Evolutionary conservation across 2,797 vertebrate species (phyloP), one percentile per base, ranked within the genome.

Genomic region (Neosalanx taihuensis): DNA sequence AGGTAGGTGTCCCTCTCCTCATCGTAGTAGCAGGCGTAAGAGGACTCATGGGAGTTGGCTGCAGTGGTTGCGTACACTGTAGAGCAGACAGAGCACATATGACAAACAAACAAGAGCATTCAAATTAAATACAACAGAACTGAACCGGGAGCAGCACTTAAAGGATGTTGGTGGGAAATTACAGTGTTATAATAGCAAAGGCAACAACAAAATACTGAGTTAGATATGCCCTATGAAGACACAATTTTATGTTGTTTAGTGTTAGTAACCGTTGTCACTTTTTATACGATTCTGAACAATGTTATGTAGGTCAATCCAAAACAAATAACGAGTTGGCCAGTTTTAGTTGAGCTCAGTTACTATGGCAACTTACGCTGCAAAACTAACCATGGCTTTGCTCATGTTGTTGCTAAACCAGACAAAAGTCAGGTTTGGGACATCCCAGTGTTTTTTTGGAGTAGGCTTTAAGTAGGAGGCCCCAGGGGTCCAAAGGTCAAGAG

Each of bases 1-100:
- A 99, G 91, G 83, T 95, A 99, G 0, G 98, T 99, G 37, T 93
- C 86, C 76, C 97, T 92, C 81, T 87, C 67, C 0, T 95, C 93
- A 17, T 99, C 98, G 0, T 93, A 99, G 86, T 99, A 99, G 83
- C 98, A 99, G 33, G 98, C 98, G 0, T 96, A 99, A 0, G 97
- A 99, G 0, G 97, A 97, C 86, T 99, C 98, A 0, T 79, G 81
- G 1, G 93, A 15, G 81, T 96, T 98, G 57, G 97, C 90, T 0
- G 97, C 97, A 0, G 97, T 99, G 15, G 98, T 99, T 64, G 97
- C 95, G 35, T 96, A 99, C 41, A 98, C 98, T 99, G 75, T n/a
- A 17, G 75, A 80, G 33, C 9, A 56, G 37, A 2, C 23, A 59
- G 6, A 63, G 15, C 15, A 33, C 30, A 6, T 15, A 7, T n/a